phyloP scores from a whole-genome alignment of 2,797 vertebrate genomes.

The Gadopsis bispinosus region DNA sequence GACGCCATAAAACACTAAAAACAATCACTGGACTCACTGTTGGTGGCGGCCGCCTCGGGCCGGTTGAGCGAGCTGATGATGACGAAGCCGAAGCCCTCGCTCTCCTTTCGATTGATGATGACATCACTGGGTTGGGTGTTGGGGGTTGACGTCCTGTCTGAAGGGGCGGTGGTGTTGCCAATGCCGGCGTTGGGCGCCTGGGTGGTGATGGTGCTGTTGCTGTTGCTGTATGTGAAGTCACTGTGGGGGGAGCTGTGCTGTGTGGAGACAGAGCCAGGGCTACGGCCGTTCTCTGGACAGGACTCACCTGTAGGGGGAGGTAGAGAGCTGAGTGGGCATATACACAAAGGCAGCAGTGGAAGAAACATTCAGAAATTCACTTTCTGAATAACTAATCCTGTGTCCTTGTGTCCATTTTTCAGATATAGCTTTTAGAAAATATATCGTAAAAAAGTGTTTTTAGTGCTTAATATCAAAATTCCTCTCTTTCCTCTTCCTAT shows the following conservation, averaged over 20 bases:
- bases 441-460: no score
- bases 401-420: background rate
- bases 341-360: background rate
- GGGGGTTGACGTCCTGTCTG: conserved; percentile 84
- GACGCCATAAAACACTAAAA: conserved; percentile 1
- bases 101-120: conserved; percentile 96
- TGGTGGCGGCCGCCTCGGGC: conserved; percentile 89
- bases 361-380: background rate
- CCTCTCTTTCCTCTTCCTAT: no score
- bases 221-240: conserved; percentile 92
- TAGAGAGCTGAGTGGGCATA: conserved; percentile 27
- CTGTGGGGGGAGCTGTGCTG: conserved; percentile 98
- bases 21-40: conserved; percentile 85
- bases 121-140: conserved; percentile 91
- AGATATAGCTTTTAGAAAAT: no score
- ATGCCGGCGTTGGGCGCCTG: conserved; percentile 75
- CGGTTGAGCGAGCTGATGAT: conserved; percentile 99
- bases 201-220: conserved; percentile 88
- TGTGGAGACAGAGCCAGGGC: conserved; percentile 93
- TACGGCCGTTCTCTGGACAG: conserved; percentile 95
- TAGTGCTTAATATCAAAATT: background rate
- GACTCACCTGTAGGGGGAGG: conserved; percentile 87
- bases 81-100: conserved; percentile 97
- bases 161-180: conserved; percentile 81
- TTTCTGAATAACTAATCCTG: background rate